These are phyloP conservation scores for Pan troglodytes DNA, from an alignment of 2,113 vertebrate genomes.

Conservation along the genomic window NHGRI_mPanTro3-v2.1_pri NC_072410.2:95701501-95702000, in stretches of 20 bases:
- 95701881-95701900: background rate
- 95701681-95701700: background rate
- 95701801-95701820: background rate
- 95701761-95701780: background rate
- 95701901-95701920: background rate
- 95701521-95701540: background rate
- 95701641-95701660: background rate
- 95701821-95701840: background rate
- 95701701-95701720: background rate
- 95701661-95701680: background rate
- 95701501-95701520: background rate
- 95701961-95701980: background rate
- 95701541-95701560: background rate
- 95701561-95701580: background rate
- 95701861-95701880: background rate
- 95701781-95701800: background rate
- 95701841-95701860: background rate
- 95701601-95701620: background rate
- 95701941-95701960: background rate
- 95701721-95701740: background rate
- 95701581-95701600: too few relatives aligned
- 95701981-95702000: background rate
- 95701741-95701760: background rate
- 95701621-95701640: background rate
- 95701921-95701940: background rate